Conservation (phyloP, 2,113 vertebrate genomes). For the Acanthochromis polyacanthus region DNA sequence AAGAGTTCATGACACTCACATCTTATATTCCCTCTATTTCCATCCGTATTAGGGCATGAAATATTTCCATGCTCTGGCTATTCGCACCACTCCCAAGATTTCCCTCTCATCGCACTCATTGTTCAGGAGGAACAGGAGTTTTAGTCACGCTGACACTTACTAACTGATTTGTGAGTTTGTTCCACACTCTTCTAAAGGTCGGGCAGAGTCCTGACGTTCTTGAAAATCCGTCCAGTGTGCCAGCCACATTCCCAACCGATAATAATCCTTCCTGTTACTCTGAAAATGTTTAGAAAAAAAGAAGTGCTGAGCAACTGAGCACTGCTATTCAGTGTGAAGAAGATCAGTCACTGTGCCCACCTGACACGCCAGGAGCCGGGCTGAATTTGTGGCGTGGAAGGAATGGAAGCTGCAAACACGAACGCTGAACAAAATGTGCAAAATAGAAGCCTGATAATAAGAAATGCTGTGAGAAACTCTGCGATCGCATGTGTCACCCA, state of each 20-base stretch:
- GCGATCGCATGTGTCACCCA: slow-evolving; percentile 52
- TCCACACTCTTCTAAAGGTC: slow-evolving; percentile 65
- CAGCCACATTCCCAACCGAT: slow-evolving; percentile 58
- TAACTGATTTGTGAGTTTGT: slow-evolving; percentile 71
- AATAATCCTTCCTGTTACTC: slow-evolving; percentile 61
- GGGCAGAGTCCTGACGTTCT: slow-evolving; percentile 58
- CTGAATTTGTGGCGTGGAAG: slow-evolving; percentile 5
- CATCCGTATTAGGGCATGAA: slow-evolving; percentile 46
- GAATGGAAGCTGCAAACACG: slow-evolving; percentile 37
- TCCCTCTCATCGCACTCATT: slow-evolving; percentile 60
- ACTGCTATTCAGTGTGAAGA: slow-evolving; percentile 13
- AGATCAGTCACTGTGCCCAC: slow-evolving; percentile 33
- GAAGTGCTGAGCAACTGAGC: slow-evolving; percentile 27
- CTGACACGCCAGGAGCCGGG: slow-evolving; percentile 8
- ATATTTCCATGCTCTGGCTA: slow-evolving; percentile 53
- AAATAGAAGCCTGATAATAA: slow-evolving; percentile 23
- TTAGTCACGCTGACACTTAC: slow-evolving; percentile 53
- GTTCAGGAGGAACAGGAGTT: slow-evolving; percentile 50
- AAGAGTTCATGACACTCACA: slow-evolving; percentile 41
- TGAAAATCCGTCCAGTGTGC: slow-evolving; percentile 61
- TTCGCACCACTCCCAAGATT: slow-evolving; percentile 60
- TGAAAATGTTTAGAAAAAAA: slow-evolving; percentile 39
- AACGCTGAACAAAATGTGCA: neutral
- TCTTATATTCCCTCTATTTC: slow-evolving; percentile 41
- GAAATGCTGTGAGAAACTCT: slow-evolving; percentile 39